Base-by-base conservation (phyloP, 2,888 invertebrate species). In the Bedellia somnulentella region DNA sequence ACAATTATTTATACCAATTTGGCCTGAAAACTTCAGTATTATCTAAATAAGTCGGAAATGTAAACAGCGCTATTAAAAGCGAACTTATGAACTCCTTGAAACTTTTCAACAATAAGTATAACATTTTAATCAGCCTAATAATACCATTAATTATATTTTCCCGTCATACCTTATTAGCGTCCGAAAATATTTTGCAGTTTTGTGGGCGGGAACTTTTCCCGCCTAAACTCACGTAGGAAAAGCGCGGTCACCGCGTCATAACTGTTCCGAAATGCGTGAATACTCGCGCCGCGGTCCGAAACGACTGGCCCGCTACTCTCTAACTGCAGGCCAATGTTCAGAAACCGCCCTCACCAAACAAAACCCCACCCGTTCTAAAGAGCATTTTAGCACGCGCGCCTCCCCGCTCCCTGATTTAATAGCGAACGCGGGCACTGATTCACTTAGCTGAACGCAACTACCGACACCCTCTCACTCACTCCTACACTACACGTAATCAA, bases 91-190 rank as follows among this genome's bases (percentile, higher is more conserved):
- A n/a, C n/a, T n/a, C n/a, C n/a, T n/a, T n/a, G n/a, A n/a, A n/a
- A n/a, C n/a, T n/a, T n/a, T n/a, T n/a, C n/a, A n/a, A n/a, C n/a
- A n/a, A n/a, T n/a, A n/a, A n/a, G n/a, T n/a, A n/a, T n/a, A n/a
- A n/a, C n/a, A n/a, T n/a, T n/a, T n/a, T n/a, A n/a, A n/a, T n/a
- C n/a, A n/a, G n/a, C n/a, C n/a, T n/a, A n/a, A n/a, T n/a, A n/a
- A n/a, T n/a, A n/a, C n/a, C n/a, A n/a, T n/a, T n/a, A n/a, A n/a
- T n/a, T n/a, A n/a, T n/a, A n/a, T n/a, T n/a, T n/a, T n/a, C n/a
- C n/a, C n/a, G n/a, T n/a, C n/a, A n/a, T 67, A 77, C 77, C 76
- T 77, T 77, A 56, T 77, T 77, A 55, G 76, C 76, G 75, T 77
- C 77, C 56, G 77, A 77, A 68, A 77, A 77, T 76, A 77, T 77